phyloP scores from a whole-genome alignment of 2,888 invertebrate species.

The Aporophyla nigra region DNA sequence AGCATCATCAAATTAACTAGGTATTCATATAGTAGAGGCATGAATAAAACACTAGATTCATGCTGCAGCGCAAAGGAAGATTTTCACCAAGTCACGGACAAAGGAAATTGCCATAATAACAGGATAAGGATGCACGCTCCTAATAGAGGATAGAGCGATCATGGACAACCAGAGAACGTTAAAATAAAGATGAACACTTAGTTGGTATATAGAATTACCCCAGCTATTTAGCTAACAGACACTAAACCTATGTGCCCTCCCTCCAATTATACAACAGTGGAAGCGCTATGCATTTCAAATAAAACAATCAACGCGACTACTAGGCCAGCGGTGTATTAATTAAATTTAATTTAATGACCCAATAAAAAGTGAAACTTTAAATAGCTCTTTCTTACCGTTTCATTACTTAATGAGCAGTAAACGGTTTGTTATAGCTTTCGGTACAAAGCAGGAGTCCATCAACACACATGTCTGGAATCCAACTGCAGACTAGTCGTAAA shows the following conservation, averaged over 20 bases:
- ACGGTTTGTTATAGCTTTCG: slow-evolving; percentile 54
- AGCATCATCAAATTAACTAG: neutral
- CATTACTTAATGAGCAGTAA: slow-evolving; percentile 64
- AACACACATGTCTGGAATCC: slow-evolving; percentile 41
- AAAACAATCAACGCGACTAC: slow-evolving; percentile 39
- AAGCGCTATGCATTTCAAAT: slow-evolving; percentile 29
- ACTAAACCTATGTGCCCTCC: slow-evolving; percentile 27
- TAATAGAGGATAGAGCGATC: slow-evolving; percentile 1
- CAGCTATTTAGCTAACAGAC: neutral
- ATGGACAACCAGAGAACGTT: neutral
- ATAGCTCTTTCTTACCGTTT: slow-evolving; percentile 46
- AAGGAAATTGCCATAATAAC: slow-evolving; percentile 30
- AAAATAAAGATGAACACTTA: slow-evolving; percentile 10
- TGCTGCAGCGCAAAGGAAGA: neutral
- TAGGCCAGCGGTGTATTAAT: slow-evolving; percentile 41
- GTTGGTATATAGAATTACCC: neutral
- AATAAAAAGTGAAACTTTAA: slow-evolving; percentile 66
- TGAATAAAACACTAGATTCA: neutral
- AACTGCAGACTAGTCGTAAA: slow-evolving; percentile 60
- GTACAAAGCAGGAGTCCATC: slow-evolving; percentile 52
- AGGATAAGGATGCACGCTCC: slow-evolving; percentile 25
- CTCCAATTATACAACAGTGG: slow-evolving; percentile 32
- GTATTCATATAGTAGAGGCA: neutral
- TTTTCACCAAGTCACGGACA: slow-evolving; percentile 28
- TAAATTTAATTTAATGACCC: slow-evolving; percentile 63